Base-by-base conservation (phyloP, 2,888 invertebrate genomes). In the Drosophila nigricruria region DNA sequence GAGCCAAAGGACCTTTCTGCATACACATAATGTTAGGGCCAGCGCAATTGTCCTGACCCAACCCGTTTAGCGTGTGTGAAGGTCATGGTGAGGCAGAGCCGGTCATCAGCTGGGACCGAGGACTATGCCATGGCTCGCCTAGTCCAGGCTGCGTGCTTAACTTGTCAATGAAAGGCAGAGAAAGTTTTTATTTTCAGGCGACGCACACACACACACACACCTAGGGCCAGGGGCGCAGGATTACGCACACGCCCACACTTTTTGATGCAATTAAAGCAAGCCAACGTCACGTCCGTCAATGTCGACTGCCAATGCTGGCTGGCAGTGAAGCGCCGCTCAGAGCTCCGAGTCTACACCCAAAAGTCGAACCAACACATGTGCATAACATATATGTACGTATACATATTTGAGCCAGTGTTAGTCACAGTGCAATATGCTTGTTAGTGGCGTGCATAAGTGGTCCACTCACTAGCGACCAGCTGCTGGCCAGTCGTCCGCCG, bases 201-300 rank as follows among this genome's bases (percentile, higher is more conserved):
- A 54, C 30, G 14, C n/a, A 32, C 40, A 61, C 52, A 20, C 20
- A 52, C 42, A 20, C 38, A 20, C 27, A 38, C 34, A n/a, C 25
- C 27, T 12, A 30, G 25, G 18, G 10, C 49, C n/a, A 47, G 27
- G 9, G 23, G 49, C 49, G 30, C 49, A 30, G 49, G 30, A 49
- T n/a, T n/a, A 1, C 14, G 20, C 8, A 40, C 38, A 20, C 42
- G 30, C 43, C 20, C 42, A 53, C 43, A 34, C 34, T 57, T 54
- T 23, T 32, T 30, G 23, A 42, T 61, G 60, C 60, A 61, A 61
- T 54, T 60, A 60, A 60, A 53, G 38, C 32, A 16, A 43, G 42
- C 32, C 54, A 45, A 30, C 53, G 27, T 32, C 57, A 56, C 56
- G 56, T 56, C 30, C 61, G 45, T 62, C 57, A 58, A 32, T 45